phyloP scores from a whole-genome alignment of 2,797 vertebrate species.

The Cuculus canorus region DNA sequence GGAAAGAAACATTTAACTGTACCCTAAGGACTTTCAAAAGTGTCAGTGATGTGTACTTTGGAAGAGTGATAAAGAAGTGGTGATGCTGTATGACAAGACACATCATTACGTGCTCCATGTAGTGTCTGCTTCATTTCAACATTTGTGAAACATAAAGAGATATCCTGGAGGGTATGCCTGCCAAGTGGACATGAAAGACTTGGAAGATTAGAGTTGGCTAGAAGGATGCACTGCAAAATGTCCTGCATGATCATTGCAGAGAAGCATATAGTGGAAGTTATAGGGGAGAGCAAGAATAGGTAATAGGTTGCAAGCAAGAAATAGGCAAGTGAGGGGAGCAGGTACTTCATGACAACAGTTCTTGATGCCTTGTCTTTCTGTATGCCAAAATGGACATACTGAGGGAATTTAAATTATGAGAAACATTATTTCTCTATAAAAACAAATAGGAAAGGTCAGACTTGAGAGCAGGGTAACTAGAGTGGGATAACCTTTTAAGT shows the following conservation, averaged over 20 bases:
- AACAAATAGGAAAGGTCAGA: neutral
- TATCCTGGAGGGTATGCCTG: neutral
- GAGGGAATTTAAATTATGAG: neutral
- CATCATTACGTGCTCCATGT: neutral
- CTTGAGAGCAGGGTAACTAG: rapidly evolving
- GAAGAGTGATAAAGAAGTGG: neutral
- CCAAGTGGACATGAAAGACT: neutral
- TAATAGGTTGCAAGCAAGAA: neutral
- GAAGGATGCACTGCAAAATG: neutral
- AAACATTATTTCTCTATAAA: neutral
- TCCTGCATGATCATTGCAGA: neutral
- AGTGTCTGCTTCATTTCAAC: neutral
- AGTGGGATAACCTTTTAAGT: neutral
- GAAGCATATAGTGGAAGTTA: neutral
- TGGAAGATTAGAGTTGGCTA: neutral
- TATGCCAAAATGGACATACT: neutral
- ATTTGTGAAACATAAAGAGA: neutral
- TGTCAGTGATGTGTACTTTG: neutral
- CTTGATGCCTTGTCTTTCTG: neutral
- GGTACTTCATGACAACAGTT: neutral
- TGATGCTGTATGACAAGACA: neutral
- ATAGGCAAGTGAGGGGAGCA: neutral
- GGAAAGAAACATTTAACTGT: neutral
- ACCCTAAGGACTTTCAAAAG: neutral
- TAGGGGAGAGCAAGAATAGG: neutral